Evolutionary conservation across 1,140 invertebrate genomes (phyloP).

Genomic region (Manduca sexta): DNA sequence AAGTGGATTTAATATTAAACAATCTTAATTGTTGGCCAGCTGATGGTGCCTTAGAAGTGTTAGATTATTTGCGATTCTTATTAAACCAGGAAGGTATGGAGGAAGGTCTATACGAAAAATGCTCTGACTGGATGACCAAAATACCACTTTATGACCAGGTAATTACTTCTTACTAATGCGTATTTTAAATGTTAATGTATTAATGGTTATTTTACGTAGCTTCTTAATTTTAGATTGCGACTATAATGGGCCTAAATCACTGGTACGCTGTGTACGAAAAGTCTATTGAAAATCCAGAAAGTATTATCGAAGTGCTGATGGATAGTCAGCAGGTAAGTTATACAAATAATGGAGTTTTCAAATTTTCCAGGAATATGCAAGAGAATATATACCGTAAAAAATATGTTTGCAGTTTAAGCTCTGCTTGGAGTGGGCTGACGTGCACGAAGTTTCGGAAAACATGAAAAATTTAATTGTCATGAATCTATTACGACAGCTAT

Average conservation of each 20-base stretch:
- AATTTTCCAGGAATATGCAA: no score
- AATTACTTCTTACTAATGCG: conserved; percentile 2
- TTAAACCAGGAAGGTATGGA: conserved; percentile 42
- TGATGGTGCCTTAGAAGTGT: conserved; percentile 59
- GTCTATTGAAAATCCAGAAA: conserved; percentile 53
- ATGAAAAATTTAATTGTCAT: conserved; percentile 62
- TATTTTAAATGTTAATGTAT: no score
- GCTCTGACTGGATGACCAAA: conserved; percentile 59
- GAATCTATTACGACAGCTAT: conserved; percentile 56
- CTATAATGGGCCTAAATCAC: conserved; percentile 49
- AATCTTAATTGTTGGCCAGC: conserved; percentile 61
- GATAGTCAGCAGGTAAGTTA: conserved; percentile 55
- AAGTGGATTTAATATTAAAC: conserved; percentile 54
- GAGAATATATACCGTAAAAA: conserved; percentile 3
- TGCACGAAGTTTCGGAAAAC: conserved; percentile 64
- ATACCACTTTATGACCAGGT: conserved; percentile 70
- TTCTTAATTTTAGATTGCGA: conserved; percentile 36
- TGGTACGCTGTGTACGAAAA: conserved; percentile 56
- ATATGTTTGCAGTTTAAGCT: conserved; percentile 72
- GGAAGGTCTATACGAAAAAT: conserved; percentile 52
- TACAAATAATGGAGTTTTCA: conserved; percentile 3
- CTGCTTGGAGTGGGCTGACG: conserved; percentile 77
- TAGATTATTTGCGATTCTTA: conserved; percentile 58
- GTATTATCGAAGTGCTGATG: conserved; percentile 56
- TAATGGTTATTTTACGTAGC: background rate